Percentiles rank a stretch among this genome's conserved stretches.
Evolutionary conservation across 2,113 vertebrate species (phyloP).

Genomic region (Indicator indicator): DNA sequence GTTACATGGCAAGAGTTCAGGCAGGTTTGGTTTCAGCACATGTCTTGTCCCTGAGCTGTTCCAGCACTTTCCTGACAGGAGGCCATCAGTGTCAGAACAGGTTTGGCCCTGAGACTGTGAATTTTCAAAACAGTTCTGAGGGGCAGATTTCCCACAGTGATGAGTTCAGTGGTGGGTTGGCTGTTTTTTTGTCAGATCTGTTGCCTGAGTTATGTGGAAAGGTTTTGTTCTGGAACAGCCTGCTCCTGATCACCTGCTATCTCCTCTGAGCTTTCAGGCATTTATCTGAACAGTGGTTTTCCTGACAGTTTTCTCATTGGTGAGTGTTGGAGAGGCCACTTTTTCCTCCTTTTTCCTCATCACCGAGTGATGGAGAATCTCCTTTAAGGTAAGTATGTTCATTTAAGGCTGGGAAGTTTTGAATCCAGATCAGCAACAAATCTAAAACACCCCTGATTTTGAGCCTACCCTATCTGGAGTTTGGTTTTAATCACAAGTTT

Average conservation of each 20-base stretch:
- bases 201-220: slow-evolving; percentile 15
- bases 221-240: slow-evolving; percentile 45
- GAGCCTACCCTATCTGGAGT: neutral
- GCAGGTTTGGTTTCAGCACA: slow-evolving; percentile 43
- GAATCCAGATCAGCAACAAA: neutral
- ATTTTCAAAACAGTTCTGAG: neutral
- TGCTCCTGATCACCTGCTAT: neutral
- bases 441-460: neutral
- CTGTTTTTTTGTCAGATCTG: neutral
- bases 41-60: slow-evolving; percentile 1
- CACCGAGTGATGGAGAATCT: neutral
- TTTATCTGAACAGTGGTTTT: neutral
- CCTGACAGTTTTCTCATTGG: neutral
- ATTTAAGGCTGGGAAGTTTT: neutral
- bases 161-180: neutral
- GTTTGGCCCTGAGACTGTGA: neutral
- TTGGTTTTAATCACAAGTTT: slow-evolving; percentile 45
- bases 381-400: neutral
- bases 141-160: neutral
- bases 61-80: slow-evolving; percentile 22
- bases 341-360: neutral
- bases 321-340: neutral
- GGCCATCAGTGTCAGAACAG: neutral
- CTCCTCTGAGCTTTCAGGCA: neutral
- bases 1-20: neutral